Conservation (phyloP, 2,888 invertebrate species). For the Zelleria hepariella region DNA sequence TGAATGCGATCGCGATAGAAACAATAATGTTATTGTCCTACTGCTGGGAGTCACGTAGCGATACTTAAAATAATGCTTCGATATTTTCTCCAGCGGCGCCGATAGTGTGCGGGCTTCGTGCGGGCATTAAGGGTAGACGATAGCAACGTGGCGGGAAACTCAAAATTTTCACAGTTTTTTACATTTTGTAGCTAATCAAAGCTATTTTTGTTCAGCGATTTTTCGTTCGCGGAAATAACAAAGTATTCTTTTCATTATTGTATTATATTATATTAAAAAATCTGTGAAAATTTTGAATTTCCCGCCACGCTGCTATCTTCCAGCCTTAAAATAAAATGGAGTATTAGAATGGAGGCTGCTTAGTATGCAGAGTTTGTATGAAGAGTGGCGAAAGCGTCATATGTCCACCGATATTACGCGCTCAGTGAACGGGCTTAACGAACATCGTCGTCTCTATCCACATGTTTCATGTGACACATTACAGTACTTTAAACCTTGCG, state of each 20-base stretch:
- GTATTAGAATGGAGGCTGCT: neutral
- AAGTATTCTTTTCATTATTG: too few relatives aligned
- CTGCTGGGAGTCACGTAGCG: neutral
- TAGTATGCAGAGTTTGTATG: constrained; percentile 13
- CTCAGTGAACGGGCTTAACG: constrained; percentile 12
- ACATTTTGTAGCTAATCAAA: too few relatives aligned
- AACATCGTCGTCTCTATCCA: constrained; percentile 19
- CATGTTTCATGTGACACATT: constrained; percentile 20
- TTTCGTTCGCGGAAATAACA: too few relatives aligned
- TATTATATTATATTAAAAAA: too few relatives aligned
- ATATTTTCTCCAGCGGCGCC: neutral
- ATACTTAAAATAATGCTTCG: neutral
- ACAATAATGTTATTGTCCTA: neutral
- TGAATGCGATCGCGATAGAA: neutral
- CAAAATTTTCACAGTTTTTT: too few relatives aligned
- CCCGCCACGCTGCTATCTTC: too few relatives aligned
- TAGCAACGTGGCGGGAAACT: too few relatives aligned
- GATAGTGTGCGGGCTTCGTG: neutral
- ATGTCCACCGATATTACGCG: constrained; percentile 8
- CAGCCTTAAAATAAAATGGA: neutral
- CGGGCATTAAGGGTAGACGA: too few relatives aligned
- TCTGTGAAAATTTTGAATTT: too few relatives aligned
- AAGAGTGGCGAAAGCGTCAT: constrained; percentile 14
- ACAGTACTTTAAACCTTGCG: too few relatives aligned
- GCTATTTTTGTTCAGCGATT: too few relatives aligned